Evolutionary conservation across 2,888 invertebrate species (phyloP).

Genomic region (Caenorhabditis panamensis): DNA sequence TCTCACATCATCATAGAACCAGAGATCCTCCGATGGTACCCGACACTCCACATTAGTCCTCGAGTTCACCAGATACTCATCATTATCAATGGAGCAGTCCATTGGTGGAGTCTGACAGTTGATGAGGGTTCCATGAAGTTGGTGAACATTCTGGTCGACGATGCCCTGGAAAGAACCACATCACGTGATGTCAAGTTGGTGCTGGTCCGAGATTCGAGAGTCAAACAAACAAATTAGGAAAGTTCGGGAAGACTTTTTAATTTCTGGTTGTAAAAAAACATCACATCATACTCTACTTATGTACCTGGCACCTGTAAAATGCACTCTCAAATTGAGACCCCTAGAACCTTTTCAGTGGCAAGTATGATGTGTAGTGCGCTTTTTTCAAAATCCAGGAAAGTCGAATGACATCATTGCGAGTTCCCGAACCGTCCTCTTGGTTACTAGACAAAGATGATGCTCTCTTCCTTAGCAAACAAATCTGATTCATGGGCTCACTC

Average conservation of each 20-base stretch:
- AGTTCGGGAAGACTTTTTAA: neutral
- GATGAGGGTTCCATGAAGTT: slow-evolving; percentile 39
- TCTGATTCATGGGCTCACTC: slow-evolving; percentile 19
- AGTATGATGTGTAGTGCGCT: too few species aligned
- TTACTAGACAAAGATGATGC: neutral
- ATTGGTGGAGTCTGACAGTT: slow-evolving; percentile 34
- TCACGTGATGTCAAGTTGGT: neutral
- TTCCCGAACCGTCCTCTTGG: neutral
- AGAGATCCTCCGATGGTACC: slow-evolving; percentile 3
- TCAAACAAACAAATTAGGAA: neutral
- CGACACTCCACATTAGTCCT: slow-evolving; percentile 21
- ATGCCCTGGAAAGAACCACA: slow-evolving; percentile 43
- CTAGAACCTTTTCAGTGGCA: too few species aligned
- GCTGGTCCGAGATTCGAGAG: neutral
- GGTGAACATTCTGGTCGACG: slow-evolving; percentile 30
- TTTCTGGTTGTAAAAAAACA: neutral
- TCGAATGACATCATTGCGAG: neutral
- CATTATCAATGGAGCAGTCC: slow-evolving; percentile 27
- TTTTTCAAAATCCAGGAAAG: neutral
- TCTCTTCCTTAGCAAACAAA: neutral
- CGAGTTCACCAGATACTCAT: slow-evolving; percentile 37
- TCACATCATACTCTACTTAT: neutral
- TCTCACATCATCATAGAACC: slow-evolving; percentile 34
- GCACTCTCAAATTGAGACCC: too few species aligned
- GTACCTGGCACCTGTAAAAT: slow-evolving; percentile 3